A percentile compares a stretch with the other conserved stretches of the same genome.
Evolutionary conservation across 1,140 invertebrate genomes (phyloP).

Genomic region (Solen grandis): DNA sequence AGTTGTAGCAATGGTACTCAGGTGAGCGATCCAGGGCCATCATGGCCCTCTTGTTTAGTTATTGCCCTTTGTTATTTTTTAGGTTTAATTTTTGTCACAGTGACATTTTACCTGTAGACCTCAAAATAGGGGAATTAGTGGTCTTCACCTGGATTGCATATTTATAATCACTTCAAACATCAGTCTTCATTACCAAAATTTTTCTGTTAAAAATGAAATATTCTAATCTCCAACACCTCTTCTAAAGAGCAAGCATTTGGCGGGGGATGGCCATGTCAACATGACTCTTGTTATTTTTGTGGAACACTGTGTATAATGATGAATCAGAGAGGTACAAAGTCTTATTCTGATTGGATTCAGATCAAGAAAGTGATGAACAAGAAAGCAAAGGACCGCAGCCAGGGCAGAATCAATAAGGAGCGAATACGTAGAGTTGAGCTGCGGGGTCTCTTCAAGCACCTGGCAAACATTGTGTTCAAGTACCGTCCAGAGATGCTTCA

Average conservation of each 20-base stretch:
- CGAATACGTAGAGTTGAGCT: conserved; percentile 4
- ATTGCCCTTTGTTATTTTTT: too few species aligned
- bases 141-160: too few species aligned
- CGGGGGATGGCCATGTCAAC: too few species aligned
- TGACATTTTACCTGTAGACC: too few species aligned
- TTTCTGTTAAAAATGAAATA: not conserved
- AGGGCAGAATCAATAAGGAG: not conserved
- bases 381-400: not conserved
- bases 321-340: not conserved
- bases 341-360: not conserved
- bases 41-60: too few species aligned
- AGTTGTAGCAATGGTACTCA: too few species aligned
- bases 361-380: not conserved
- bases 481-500: conserved; percentile 2
- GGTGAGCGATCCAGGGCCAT: too few species aligned
- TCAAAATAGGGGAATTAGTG: too few species aligned
- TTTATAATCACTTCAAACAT: too few species aligned
- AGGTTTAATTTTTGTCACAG: too few species aligned
- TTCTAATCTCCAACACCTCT: not conserved
- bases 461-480: conserved; percentile 24
- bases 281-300: not conserved
- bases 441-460: not conserved
- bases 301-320: not conserved
- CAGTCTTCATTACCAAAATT: too few species aligned
- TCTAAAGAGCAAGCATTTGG: too few species aligned